Base-by-base conservation (phyloP, 2,888 invertebrate genomes). In the Busseola fusca region DNA sequence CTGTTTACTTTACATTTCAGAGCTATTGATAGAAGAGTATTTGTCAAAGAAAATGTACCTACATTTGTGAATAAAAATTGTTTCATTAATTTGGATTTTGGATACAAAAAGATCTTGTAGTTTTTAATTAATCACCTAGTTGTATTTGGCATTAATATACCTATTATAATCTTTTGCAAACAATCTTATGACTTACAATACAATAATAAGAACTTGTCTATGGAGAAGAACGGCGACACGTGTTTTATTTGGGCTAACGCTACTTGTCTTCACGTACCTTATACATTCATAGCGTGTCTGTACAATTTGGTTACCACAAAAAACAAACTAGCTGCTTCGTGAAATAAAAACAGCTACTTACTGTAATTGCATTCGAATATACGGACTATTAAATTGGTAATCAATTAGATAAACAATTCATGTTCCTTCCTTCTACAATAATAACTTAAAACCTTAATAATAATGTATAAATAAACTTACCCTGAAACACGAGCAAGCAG, bases 401-500 rank as follows among this genome's bases (percentile, higher is more conserved):
- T 48, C 10, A 48, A 48, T 48, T 45, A 18, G 7, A 45, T 45
- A 18, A 45, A 45, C 7, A 45, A 18, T 18, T 48, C 3, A 10
- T n/a, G 21, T n/a, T 1, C 48, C 48, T 48, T 21, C 21, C 48
- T 48, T 21, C 48, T 48, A 1, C 21, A n/a, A 48, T 48, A 48
- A 10, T n/a, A 50, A n/a, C 48, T 1, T 50, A n/a, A n/a, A 50
- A 50, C 27, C 57, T 40, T 48, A 54, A 52, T 69, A 48, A 68
- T 67, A 68, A 37, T 45, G 14, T 34, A 34, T 34, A 40, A 4
- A n/a, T n/a, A 34, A 40, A 42, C 21, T 37, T 54, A 48, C 48
- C 34, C 21, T 37, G 34, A 54, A 54, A 56, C 45, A 69, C 54
- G 64, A 60, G 54, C 42, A 63, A 60, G n/a, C 21, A 50, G 45